Evolutionary conservation across 92 coral and sea anemone genomes (phyloP).

Genomic region (Virgularia gustaviana): DNA sequence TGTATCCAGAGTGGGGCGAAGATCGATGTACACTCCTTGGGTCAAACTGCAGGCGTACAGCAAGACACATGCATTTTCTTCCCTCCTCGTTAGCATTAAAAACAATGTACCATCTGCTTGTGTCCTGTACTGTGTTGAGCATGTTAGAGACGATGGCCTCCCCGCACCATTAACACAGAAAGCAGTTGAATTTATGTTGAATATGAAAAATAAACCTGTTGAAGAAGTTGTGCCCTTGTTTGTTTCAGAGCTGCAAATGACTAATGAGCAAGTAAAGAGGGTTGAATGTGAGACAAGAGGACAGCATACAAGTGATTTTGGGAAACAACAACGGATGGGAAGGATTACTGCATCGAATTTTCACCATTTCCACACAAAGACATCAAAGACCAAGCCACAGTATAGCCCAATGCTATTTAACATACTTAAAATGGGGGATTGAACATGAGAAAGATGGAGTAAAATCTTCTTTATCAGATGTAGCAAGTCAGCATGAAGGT

Average conservation of each 20-base stretch:
- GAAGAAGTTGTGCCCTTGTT: constrained; percentile 44
- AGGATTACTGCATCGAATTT: constrained; percentile 37
- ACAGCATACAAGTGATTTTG: constrained; percentile 16
- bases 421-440: constrained; percentile 2
- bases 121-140: constrained; percentile 50
- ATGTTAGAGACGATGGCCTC: constrained; percentile 52
- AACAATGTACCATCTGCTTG: constrained; percentile 48
- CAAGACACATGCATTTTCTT: no score
- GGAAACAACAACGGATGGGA: constrained; percentile 34
- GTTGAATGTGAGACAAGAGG: constrained; percentile 56
- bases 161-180: constrained; percentile 46
- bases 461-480: constrained; percentile 49
- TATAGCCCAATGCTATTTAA: constrained; percentile 28
- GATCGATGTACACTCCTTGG: no score
- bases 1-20: no score
- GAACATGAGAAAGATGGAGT: constrained; percentile 53
- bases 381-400: not conserved
- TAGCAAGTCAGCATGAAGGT: constrained; percentile 45
- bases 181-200: constrained; percentile 49
- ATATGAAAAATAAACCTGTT: constrained; percentile 44
- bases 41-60: no score
- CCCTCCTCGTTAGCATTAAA: constrained; percentile 35
- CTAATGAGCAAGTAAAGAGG: constrained; percentile 55
- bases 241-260: constrained; percentile 49
- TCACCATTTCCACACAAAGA: constrained; percentile 26